Evolutionary conservation across 2,113 vertebrate species (phyloP).

Genomic region (Gallinago paraguaiae): DNA sequence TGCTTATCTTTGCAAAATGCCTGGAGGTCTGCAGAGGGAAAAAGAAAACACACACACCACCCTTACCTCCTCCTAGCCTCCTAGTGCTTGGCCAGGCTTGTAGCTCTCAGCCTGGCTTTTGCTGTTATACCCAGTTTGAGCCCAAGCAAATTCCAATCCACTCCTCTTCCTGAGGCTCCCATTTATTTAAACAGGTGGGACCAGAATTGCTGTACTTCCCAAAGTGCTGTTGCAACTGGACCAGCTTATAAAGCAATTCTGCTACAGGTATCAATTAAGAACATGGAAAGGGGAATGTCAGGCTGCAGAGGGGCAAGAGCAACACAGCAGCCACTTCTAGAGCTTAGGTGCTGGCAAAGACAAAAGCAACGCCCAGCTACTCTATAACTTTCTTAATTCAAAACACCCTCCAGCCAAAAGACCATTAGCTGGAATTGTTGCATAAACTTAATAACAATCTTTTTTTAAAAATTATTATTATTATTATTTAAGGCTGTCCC

Average conservation of each 20-base stretch:
- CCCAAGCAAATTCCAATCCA: slow-evolving; percentile 19
- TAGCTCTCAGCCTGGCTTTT: not conserved
- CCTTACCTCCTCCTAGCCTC: not conserved
- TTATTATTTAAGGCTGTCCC: not conserved
- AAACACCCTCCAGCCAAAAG: not conserved
- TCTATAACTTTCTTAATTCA: not conserved
- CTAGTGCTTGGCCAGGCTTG: not conserved
- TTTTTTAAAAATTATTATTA: not conserved
- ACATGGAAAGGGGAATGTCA: not conserved
- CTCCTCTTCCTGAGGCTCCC: slow-evolving; percentile 8
- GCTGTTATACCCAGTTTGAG: not conserved
- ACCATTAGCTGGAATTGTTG: not conserved
- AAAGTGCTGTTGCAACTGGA: slow-evolving; percentile 19
- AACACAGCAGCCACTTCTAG: not conserved
- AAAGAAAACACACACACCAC: not conserved
- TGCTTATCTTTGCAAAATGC: slow-evolving; percentile 18
- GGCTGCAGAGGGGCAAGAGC: not conserved
- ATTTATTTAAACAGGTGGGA: slow-evolving; percentile 50
- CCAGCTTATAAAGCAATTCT: not conserved
- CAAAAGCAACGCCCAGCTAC: not conserved
- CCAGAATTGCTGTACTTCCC: not conserved
- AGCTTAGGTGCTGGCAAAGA: not conserved
- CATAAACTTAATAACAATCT: not conserved
- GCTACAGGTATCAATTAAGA: not conserved
- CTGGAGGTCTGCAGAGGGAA: not conserved